Evolutionary conservation across 2,113 vertebrate species (phyloP).

Genomic region (Bos javanicus): DNA sequence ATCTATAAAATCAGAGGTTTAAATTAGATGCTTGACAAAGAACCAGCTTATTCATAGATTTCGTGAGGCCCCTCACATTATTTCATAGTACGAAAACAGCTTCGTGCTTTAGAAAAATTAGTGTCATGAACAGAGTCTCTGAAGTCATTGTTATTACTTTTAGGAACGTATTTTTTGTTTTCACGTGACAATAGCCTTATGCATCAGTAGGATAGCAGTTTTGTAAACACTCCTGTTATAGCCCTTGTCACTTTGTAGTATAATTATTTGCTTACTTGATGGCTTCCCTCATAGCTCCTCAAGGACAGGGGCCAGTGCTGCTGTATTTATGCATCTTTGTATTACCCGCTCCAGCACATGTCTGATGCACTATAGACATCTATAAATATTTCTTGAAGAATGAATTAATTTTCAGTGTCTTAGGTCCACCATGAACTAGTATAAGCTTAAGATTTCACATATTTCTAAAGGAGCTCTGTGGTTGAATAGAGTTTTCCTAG

Average conservation of each 20-base stretch:
- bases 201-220: neutral
- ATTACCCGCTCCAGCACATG: neutral
- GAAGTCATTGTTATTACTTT: neutral
- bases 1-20: neutral
- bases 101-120: neutral
- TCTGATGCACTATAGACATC: neutral
- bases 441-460: neutral
- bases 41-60: neutral
- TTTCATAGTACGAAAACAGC: neutral
- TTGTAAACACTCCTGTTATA: neutral
- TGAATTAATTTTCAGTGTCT: neutral
- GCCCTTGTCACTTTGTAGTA: neutral
- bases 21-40: neutral
- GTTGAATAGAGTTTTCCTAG: slow-evolving; percentile 11
- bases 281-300: neutral
- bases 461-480: slow-evolving; percentile 31
- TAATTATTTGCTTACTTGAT: neutral
- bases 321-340: neutral
- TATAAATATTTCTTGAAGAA: neutral
- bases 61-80: neutral
- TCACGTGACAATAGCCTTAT: neutral
- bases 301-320: neutral
- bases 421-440: neutral
- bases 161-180: neutral
- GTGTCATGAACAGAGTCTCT: neutral